phyloP scores from a whole-genome alignment of 2,888 invertebrate genomes.

The Dioctria linearis region DNA sequence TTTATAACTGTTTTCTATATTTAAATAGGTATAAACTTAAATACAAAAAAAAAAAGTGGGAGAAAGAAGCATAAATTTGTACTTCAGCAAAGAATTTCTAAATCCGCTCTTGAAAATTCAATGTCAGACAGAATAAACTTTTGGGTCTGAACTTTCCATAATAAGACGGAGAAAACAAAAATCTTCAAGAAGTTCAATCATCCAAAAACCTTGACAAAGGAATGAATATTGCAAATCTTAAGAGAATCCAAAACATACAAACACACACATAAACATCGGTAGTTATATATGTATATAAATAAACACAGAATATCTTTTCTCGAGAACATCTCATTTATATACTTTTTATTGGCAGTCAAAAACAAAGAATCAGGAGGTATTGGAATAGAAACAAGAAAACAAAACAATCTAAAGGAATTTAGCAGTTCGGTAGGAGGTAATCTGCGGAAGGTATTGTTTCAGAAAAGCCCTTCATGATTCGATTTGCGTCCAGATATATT shows the following conservation, averaged over 20 bases:
- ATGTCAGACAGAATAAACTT: not conserved
- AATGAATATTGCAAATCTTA: slow-evolving; percentile 14
- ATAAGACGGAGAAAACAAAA: slow-evolving; percentile 7
- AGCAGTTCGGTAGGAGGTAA: slow-evolving; percentile 12
- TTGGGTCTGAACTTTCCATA: not conserved
- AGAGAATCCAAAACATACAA: slow-evolving; percentile 9
- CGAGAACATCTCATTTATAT: slow-evolving; percentile 32
- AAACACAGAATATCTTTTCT: slow-evolving; percentile 1
- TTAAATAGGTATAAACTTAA: too few species aligned
- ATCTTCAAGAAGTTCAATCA: slow-evolving; percentile 31
- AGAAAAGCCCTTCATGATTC: slow-evolving; percentile 24
- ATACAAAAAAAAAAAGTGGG: too few species aligned
- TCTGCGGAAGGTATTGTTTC: slow-evolving; percentile 27
- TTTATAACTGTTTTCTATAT: too few species aligned
- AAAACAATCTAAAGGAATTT: not conserved
- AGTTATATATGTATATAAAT: too few species aligned
- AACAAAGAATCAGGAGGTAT: slow-evolving; percentile 6
- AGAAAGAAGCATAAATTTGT: too few species aligned
- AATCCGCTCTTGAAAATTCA: slow-evolving; percentile 19
- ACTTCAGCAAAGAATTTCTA: slow-evolving; percentile 17
- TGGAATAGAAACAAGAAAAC: slow-evolving; percentile 9
- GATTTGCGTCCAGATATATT: slow-evolving; percentile 8
- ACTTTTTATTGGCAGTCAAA: slow-evolving; percentile 11
- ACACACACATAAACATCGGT: too few species aligned
- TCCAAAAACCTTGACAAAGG: slow-evolving; percentile 20